Conservation (phyloP, 2,888 invertebrate genomes). For the Polymixis flavicincta region DNA sequence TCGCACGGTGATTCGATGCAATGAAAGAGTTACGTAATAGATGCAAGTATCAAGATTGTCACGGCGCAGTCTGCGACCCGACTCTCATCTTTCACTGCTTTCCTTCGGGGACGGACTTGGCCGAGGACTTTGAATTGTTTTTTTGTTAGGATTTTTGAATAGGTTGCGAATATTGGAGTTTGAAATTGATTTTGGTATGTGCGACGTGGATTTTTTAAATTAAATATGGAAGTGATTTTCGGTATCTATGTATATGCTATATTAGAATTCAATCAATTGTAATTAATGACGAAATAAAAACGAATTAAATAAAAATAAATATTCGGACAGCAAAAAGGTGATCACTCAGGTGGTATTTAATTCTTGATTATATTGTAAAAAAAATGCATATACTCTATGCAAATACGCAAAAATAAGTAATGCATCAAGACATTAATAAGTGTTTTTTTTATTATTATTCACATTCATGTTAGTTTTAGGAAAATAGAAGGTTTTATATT, state of each 20-base stretch:
- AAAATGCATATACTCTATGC: too few relatives aligned
- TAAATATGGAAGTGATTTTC: background rate
- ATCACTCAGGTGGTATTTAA: too few relatives aligned
- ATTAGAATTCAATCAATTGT: too few relatives aligned
- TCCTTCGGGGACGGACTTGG: slow-evolving; percentile 81
- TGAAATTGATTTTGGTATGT: background rate
- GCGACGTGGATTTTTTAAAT: background rate
- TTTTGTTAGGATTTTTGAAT: slow-evolving; percentile 17
- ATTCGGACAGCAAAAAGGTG: too few relatives aligned
- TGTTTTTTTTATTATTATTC: too few relatives aligned
- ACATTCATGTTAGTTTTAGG: too few relatives aligned
- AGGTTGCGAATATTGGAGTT: background rate
- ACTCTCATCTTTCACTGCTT: slow-evolving; percentile 90
- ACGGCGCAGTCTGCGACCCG: slow-evolving; percentile 78
- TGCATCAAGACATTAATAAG: too few relatives aligned
- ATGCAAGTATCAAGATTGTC: slow-evolving; percentile 78
- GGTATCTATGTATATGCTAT: background rate
- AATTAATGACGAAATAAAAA: too few relatives aligned
- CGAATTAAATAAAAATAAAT: too few relatives aligned
- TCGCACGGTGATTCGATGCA: slow-evolving; percentile 8
- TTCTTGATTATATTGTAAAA: too few relatives aligned
- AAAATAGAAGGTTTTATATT: too few relatives aligned
- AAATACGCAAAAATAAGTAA: too few relatives aligned
- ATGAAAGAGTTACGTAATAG: slow-evolving; percentile 68
- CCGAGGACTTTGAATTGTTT: slow-evolving; percentile 23